A percentile compares a stretch with the other conserved stretches of the same genome.
Conservation (phyloP, 2,888 invertebrate species). For the Sphaeridia pumilis region DNA sequence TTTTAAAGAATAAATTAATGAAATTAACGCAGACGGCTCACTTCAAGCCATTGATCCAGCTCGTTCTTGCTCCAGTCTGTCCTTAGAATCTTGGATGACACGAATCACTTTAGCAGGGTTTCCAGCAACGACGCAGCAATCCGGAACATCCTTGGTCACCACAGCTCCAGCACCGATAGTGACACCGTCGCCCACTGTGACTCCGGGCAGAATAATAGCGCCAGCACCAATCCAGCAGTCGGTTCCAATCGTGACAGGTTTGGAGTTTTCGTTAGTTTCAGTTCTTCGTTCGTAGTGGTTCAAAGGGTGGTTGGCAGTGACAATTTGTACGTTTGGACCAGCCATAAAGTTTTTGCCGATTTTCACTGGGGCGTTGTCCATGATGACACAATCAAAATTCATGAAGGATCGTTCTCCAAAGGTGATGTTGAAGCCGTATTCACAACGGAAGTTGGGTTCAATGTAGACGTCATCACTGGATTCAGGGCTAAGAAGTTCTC, state of each 20-base stretch:
- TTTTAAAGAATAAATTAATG: too few relatives aligned
- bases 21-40: too few relatives aligned
- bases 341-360: slow-evolving; percentile 23
- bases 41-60: too few relatives aligned
- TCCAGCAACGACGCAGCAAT: slow-evolving; percentile 25
- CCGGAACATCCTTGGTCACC: slow-evolving; percentile 26
- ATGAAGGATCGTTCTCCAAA: slow-evolving; percentile 19
- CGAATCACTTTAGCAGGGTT: slow-evolving; percentile 30
- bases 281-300: slow-evolving; percentile 16
- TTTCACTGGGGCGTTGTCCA: slow-evolving; percentile 17
- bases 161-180: slow-evolving; percentile 28
- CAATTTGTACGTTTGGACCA: slow-evolving; percentile 30
- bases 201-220: slow-evolving; percentile 28
- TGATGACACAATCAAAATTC: slow-evolving; percentile 26
- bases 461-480: slow-evolving; percentile 6
- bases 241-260: slow-evolving; percentile 26
- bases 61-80: too few relatives aligned
- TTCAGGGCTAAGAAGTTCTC: slow-evolving; percentile 7
- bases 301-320: slow-evolving; percentile 29
- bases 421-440: slow-evolving; percentile 17
- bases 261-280: slow-evolving; percentile 18
- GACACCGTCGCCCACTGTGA: slow-evolving; percentile 29
- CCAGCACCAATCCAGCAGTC: slow-evolving; percentile 31
- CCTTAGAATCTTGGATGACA: too few relatives aligned
- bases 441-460: slow-evolving; percentile 25